These are phyloP conservation scores for Eueides isabella DNA, from an alignment of 1,140 invertebrate genomes.

Conservation along the genomic window DNA sequence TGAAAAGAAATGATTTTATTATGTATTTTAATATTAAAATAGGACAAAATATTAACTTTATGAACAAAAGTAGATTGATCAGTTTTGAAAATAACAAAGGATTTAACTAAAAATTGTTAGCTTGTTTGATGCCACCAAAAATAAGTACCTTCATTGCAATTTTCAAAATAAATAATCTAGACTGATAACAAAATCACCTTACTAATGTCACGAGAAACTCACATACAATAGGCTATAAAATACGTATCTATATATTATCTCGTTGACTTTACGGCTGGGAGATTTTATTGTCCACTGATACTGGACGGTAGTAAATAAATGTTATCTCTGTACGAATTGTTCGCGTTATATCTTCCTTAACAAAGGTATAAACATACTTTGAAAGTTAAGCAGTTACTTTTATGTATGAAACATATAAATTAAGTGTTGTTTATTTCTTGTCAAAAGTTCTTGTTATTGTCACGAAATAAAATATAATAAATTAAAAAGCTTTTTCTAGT, in stretches of 20 bases:
- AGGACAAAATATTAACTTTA: too few species aligned
- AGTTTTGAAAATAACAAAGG: too few species aligned
- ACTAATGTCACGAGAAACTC: background rate
- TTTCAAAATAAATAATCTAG: background rate
- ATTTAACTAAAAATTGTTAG: too few species aligned
- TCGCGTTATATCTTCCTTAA: background rate
- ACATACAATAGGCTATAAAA: slow-evolving; percentile 9
- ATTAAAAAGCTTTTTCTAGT: too few species aligned
- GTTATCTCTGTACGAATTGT: background rate
- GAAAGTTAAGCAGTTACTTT: background rate
- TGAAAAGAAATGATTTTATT: too few species aligned
- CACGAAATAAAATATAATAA: too few species aligned
- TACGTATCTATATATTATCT: slow-evolving; percentile 10
- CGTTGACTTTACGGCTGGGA: background rate
- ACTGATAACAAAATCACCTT: background rate
- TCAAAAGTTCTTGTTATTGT: too few species aligned
- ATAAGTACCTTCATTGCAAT: too few species aligned
- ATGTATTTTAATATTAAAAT: too few species aligned
- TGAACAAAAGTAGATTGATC: too few species aligned
- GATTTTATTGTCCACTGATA: slow-evolving; percentile 12
- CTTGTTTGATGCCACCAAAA: too few species aligned
- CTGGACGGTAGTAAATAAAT: slow-evolving; percentile 10
- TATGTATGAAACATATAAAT: background rate
- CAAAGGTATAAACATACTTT: background rate
- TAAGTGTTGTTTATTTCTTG: too few species aligned